Base-by-base conservation (phyloP, 2,113 vertebrate species). In the Benitochromis conjunctus region DNA sequence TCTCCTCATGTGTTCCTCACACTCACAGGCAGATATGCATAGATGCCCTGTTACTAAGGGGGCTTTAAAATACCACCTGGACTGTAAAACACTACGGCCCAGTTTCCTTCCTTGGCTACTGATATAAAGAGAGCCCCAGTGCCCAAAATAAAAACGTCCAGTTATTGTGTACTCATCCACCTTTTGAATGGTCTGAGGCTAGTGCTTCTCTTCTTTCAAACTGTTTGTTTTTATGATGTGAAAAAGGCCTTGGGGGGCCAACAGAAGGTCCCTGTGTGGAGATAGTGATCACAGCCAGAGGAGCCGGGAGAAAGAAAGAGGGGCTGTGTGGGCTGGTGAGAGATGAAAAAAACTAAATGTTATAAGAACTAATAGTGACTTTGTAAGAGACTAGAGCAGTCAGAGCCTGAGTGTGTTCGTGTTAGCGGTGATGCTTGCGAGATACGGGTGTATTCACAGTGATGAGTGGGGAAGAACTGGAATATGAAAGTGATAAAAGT, bases 221-320 rank as follows among this genome's bases (percentile, higher is more conserved):
- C 74, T 86, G 90, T 94, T 95, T 94, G 91, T 91, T 94, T 92
- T 89, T 83, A 89, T 88, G 84, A 92, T 91, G 86, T 89, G 84
- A 93, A 92, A 93, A 89, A 83, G 91, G 90, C 89, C 92, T 85
- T 71, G 36, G 84, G 94, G 91, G 94, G 90, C 84, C 71, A 74
- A 89, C 90, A 93, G 86, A 88, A 76, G 88, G 86, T 85, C 92
- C 89, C 89, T 89, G 76, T 86, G 91, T 91, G 87, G 81, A 91
- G 85, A 93, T 91, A 87, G 62, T 79, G 64, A 94, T 92, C 92
- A 86, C 88, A 90, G 91, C 86, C 86, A 88, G 84, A 80, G 71
- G 79, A 90, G 84, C 66, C 54, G 62, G 76, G 76, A 85, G 80
- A 77, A 77, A 84, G 82, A 86, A 79, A 80, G 86, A 69, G 12